A percentile compares a stretch with the other conserved stretches of the same genome.
phyloP scores from a whole-genome alignment of 2,888 invertebrate genomes.

The Nomada fucata region DNA sequence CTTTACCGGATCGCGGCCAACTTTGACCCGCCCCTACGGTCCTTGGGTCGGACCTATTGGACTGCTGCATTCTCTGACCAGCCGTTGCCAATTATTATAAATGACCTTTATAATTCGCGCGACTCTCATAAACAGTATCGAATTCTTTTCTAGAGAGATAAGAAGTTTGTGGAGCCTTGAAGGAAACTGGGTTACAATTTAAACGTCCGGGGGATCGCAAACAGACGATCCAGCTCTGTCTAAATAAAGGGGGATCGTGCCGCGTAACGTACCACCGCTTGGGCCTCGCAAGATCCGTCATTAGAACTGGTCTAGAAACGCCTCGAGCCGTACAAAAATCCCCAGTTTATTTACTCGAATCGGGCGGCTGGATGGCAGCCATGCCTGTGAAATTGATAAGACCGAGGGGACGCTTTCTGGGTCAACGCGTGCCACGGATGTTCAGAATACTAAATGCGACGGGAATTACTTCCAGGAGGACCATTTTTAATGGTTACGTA shows the following conservation, averaged over 20 bases:
- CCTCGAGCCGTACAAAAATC: constrained; percentile 1
- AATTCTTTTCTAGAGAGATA: too few relatives aligned
- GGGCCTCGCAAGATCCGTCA: neutral
- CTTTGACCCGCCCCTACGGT: too few relatives aligned
- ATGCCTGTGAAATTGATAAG: constrained; percentile 7
- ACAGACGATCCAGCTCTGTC: neutral
- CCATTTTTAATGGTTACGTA: constrained; percentile 3
- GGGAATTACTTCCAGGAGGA: neutral
- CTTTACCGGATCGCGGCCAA: too few relatives aligned
- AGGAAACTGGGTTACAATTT: constrained; percentile 3
- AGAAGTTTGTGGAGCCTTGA: neutral
- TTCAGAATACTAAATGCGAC: neutral
- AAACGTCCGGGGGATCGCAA: neutral
- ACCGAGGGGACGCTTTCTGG: constrained; percentile 12
- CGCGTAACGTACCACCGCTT: neutral
- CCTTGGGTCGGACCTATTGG: too few relatives aligned
- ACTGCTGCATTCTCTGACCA: too few relatives aligned
- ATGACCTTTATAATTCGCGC: too few relatives aligned
- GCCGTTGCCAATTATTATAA: too few relatives aligned
- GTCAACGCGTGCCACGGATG: constrained; percentile 37
- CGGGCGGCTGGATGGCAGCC: constrained; percentile 21
- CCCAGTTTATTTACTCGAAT: constrained; percentile 22
- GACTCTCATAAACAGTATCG: too few relatives aligned
- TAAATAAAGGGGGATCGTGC: neutral
- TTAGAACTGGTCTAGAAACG: neutral